Evolutionary conservation across 2,888 invertebrate genomes (phyloP), one percentile per base, ranked within the genome.

Genomic region (Mesorhabditis spiculigera): DNA sequence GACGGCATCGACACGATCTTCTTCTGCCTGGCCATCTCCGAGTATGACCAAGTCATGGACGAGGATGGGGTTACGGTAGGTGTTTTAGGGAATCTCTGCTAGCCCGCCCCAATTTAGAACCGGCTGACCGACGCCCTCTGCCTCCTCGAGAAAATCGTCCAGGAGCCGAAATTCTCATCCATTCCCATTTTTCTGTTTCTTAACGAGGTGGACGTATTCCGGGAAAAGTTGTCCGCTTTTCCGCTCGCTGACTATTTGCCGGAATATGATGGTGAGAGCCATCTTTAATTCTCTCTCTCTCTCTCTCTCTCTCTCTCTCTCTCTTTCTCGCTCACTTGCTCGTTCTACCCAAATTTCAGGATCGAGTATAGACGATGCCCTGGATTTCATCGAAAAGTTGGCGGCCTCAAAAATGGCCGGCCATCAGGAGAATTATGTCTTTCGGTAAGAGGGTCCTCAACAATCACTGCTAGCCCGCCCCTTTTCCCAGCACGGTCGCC

Each of bases 1-100:
- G 82, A 82, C 62, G 80, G 80, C 41, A 75, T 82, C 28, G 81
- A 82, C 66, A 82, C 82, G 4, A 78, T 82, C 13, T 78, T 82
- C 72, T 82, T 80, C 69, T 81, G 79, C 62, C 65, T 82, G 4
- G 82, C 82, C 5, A 78, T 82, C 42, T 79, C 80, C 4, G 82
- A 80, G 65, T 82, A 80, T 66, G 79, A 82, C 73, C 82, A 82
- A 71, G 72, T 74, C 45, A 77, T 79, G 78, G 71, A 58, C 61
- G 79, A 79, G 44, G 78, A 79, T 43, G 62, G 68, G 71, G 67
- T 66, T 43, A 77, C 76, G 67, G 79, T 78, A 66, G 50, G n/a
- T 43, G n/a, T 63, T 61, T 16, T n/a, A n/a, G n/a, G n/a, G 43
- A 28, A 45, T 66, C 16, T 10, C 8, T 13, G n/a, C 58, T 13